Conservation (phyloP, 2,113 vertebrate species). For the Osmerus mordax region DNA sequence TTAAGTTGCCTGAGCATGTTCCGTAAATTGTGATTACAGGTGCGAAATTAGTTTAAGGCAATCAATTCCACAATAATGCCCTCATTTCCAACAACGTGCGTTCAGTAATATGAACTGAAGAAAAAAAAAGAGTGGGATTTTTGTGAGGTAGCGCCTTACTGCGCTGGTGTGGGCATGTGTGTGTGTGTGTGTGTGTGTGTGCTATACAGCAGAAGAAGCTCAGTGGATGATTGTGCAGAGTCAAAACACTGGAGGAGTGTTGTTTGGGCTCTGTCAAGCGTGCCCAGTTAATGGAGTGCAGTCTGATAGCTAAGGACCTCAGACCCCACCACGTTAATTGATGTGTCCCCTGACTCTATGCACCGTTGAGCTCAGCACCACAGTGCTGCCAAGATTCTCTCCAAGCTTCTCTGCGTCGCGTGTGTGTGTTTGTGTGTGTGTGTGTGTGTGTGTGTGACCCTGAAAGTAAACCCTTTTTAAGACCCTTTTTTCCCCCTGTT, state of each 20-base stretch:
- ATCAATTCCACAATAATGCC: too few relatives aligned
- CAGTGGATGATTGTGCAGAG: not conserved
- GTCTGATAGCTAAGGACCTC: not conserved
- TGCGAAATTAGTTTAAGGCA: too few relatives aligned
- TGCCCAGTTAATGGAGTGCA: slow-evolving; percentile 19
- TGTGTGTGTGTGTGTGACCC: not conserved
- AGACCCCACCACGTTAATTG: slow-evolving; percentile 15
- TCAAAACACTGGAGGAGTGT: not conserved
- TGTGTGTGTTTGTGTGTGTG: not conserved
- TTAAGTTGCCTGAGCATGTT: too few relatives aligned
- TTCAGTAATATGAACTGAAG: too few relatives aligned
- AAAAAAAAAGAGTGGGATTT: too few relatives aligned
- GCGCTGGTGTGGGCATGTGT: not conserved
- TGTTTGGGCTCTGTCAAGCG: not conserved
- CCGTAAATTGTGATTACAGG: too few relatives aligned
- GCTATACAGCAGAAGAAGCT: not conserved
- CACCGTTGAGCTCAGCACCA: slow-evolving; percentile 12
- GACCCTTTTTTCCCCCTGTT: too few relatives aligned
- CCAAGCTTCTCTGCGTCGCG: not conserved
- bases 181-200: not conserved
- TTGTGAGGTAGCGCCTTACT: not conserved
- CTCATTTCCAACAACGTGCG: too few relatives aligned
- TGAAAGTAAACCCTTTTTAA: too few relatives aligned
- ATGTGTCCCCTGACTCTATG: slow-evolving; percentile 21
- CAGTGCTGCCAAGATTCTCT: slow-evolving; percentile 9